Percentiles rank a stretch among this genome's conserved stretches.
phyloP scores from a whole-genome alignment of 2,797 vertebrate species.

The Chrosomus eos region DNA sequence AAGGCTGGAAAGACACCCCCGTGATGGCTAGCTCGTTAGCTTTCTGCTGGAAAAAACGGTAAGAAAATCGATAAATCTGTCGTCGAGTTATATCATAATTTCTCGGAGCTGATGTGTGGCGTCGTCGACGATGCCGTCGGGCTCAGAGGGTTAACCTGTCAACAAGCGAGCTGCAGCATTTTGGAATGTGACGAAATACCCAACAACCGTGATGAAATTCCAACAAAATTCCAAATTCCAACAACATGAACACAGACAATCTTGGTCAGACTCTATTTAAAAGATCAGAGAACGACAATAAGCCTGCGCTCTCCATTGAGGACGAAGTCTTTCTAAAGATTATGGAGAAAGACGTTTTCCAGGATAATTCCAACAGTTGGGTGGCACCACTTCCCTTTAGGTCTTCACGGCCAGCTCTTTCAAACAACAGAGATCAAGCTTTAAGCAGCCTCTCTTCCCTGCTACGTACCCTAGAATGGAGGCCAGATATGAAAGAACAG shows the following conservation, averaged over 20 bases:
- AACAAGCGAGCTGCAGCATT: too few relatives aligned
- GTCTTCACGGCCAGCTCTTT: background rate
- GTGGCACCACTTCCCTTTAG: background rate
- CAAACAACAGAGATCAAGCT: constrained; percentile 4
- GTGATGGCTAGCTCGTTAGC: too few relatives aligned
- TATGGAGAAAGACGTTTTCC: background rate
- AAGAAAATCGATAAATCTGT: too few relatives aligned
- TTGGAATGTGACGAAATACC: background rate
- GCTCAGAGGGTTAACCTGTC: too few relatives aligned
- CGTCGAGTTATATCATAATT: too few relatives aligned
- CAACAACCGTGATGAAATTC: background rate
- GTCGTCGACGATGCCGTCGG: too few relatives aligned
- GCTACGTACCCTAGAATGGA: background rate
- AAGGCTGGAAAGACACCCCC: too few relatives aligned
- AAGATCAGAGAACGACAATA: background rate
- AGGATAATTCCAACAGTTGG: background rate
- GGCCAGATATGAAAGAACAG: constrained; percentile 6
- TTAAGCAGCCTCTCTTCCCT: background rate
- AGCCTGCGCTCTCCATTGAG: background rate
- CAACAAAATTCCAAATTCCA: background rate
- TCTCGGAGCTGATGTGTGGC: too few relatives aligned
- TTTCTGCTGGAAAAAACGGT: too few relatives aligned
- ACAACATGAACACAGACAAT: background rate
- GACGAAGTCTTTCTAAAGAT: background rate
- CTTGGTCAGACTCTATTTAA: background rate